A percentile compares a stretch with the other conserved stretches of the same genome.
Evolutionary conservation across 2,113 vertebrate species (phyloP).

Genomic region (Trogon surrucura): DNA sequence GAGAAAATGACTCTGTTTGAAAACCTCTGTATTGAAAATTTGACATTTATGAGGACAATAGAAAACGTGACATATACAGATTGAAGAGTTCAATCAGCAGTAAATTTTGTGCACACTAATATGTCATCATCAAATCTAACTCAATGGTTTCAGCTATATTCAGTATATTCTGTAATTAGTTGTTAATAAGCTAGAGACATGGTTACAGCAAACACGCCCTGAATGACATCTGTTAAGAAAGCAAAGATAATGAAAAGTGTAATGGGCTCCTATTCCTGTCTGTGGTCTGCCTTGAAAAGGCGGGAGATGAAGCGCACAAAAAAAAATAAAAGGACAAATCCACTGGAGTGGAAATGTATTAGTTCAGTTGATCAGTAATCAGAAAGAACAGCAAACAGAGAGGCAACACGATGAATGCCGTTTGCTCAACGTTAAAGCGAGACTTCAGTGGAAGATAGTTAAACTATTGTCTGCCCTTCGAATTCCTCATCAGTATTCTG

Average conservation of each 20-base stretch:
- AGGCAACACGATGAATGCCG: background rate
- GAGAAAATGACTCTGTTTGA: background rate
- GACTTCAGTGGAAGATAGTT: background rate
- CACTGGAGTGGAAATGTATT: background rate
- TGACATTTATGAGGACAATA: background rate
- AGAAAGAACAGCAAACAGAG: background rate
- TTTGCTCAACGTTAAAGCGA: background rate
- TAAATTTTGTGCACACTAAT: background rate
- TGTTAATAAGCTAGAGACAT: background rate
- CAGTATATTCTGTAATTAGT: background rate
- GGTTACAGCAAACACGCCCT: background rate
- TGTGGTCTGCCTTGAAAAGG: background rate
- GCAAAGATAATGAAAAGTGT: background rate
- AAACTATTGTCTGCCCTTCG: conserved; percentile 9
- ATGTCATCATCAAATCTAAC: background rate
- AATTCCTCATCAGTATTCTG: conserved; percentile 45
- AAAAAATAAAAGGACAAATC: background rate
- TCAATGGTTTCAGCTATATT: background rate
- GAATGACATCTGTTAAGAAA: background rate
- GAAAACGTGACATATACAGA: background rate
- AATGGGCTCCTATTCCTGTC: background rate
- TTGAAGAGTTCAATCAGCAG: background rate
- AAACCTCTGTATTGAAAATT: background rate
- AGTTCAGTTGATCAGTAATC: background rate
- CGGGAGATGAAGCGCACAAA: background rate